Base-by-base conservation (phyloP, 2,888 invertebrate genomes). In the Drosophila kambysellisi region DNA sequence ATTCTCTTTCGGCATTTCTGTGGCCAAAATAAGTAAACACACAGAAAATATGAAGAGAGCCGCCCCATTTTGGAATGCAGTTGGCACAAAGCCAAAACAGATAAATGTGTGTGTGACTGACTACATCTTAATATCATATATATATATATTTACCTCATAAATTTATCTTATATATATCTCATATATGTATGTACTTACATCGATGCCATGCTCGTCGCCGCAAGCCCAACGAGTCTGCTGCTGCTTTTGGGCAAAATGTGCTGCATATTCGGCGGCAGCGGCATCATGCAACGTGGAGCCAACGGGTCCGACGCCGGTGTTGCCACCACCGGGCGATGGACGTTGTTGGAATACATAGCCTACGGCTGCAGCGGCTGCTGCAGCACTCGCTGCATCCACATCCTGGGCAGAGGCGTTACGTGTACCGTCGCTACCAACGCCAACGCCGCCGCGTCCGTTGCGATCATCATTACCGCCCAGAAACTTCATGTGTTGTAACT, bases 151-250 rank as follows among this genome's bases (percentile, higher is more conserved):
- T 35, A 15, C 15, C 1, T 25, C 25, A 25, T 25, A 25, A 2
- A 43, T 4, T 12, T 35, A 2, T 35, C 4, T n/a, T 46, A n/a
- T 48, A 8, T 12, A 43, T 30, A 30, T 39, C 30, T 32, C 17
- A 54, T 20, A 37, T 32, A 29, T 41, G 5, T 29, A 48, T 37
- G 80, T 93, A 95, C 95, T 95, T 94, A 97, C 97, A 95, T 97
- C 98, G 88, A 97, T 95, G 91, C 97, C 95, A 91, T 96, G 96
- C 93, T 98, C 98, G 93, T 98, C 98, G 72, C 97, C 97, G 72
- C 97, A 95, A 43, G 97, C 96, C 98, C 98, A 98, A 83, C 96
- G 95, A 37, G 93, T 89, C 86, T 96, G 95, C 85, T 96, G 95
- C 93, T 97, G 87, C 35, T 88, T 97, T 57, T 95, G 95, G 76